Conservation (phyloP, 1,140 invertebrate species). For the Pectinophora gossypiella region DNA sequence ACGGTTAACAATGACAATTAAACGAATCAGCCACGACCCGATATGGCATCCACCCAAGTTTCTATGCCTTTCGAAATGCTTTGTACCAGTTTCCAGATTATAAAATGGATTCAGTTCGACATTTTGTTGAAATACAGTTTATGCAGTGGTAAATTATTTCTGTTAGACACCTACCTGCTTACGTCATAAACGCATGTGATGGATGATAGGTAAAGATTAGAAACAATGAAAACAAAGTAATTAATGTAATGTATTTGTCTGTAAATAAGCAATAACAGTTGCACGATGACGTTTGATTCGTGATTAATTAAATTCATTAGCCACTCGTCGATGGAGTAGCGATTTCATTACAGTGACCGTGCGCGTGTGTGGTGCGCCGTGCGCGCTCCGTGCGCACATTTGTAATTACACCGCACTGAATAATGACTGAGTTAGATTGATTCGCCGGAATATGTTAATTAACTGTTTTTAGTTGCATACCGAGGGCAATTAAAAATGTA, state of each 20-base stretch:
- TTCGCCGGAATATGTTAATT: slow-evolving; percentile 3
- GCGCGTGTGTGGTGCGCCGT: too few species aligned
- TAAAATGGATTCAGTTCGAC: too few species aligned
- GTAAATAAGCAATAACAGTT: too few species aligned
- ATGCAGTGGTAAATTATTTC: too few species aligned
- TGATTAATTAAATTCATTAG: slow-evolving; percentile 2
- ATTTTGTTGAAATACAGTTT: too few species aligned
- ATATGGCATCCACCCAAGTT: neutral
- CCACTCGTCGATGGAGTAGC: neutral
- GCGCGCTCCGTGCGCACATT: neutral
- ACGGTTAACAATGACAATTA: slow-evolving; percentile 23
- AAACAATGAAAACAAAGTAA: too few species aligned
- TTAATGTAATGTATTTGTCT: too few species aligned
- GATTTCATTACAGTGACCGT: slow-evolving; percentile 1
- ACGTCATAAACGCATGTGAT: too few species aligned
- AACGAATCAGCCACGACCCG: neutral
- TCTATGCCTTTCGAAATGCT: too few species aligned
- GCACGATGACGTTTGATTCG: neutral
- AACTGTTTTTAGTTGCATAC: slow-evolving; percentile 1
- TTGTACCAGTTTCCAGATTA: too few species aligned
- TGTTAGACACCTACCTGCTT: too few species aligned
- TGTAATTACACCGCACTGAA: slow-evolving; percentile 10
- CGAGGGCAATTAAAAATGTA: neutral
- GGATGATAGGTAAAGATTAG: too few species aligned
- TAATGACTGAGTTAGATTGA: slow-evolving; percentile 6